phyloP scores from a whole-genome alignment of 2,113 vertebrate genomes.

The Struthidea cinerea region DNA sequence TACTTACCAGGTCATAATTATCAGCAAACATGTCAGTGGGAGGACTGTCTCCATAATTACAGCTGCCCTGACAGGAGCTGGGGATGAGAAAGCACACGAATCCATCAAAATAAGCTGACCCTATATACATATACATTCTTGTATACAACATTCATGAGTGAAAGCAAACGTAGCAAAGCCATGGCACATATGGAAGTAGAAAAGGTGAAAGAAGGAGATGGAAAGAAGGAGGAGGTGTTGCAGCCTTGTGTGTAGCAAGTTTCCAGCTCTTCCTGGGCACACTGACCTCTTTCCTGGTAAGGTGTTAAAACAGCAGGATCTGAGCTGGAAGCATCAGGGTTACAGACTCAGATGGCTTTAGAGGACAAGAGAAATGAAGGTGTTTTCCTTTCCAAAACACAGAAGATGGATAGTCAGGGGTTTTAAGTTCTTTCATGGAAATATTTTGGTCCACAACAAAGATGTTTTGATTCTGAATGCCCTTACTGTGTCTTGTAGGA shows the following conservation, averaged over 20 bases:
- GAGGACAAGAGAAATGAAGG: not conserved
- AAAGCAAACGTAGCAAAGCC: not conserved
- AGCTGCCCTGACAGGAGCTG: not conserved
- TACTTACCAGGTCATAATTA: not conserved
- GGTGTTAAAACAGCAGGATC: not conserved
- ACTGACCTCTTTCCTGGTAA: not conserved
- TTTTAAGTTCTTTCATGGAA: not conserved
- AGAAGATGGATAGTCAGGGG: rapidly evolving
- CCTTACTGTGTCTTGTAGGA: not conserved
- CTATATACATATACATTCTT: not conserved
- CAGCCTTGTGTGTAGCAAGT: not conserved
- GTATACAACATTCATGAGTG: rapidly evolving
- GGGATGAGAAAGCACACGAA: not conserved
- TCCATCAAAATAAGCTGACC: not conserved
- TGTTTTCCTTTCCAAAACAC: not conserved
- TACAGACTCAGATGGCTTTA: not conserved
- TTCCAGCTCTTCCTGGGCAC: not conserved
- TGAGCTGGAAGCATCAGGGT: not conserved
- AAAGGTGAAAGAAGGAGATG: not conserved
- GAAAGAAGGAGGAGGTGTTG: not conserved
- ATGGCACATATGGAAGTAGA: not conserved
- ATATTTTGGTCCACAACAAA: not conserved
- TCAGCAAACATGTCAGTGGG: not conserved
- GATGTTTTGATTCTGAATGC: not conserved
- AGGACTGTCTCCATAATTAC: not conserved